These are phyloP conservation scores for Ochlodes sylvanus DNA, from an alignment of 2,888 invertebrate species.

Conservation along the genomic window DNA sequence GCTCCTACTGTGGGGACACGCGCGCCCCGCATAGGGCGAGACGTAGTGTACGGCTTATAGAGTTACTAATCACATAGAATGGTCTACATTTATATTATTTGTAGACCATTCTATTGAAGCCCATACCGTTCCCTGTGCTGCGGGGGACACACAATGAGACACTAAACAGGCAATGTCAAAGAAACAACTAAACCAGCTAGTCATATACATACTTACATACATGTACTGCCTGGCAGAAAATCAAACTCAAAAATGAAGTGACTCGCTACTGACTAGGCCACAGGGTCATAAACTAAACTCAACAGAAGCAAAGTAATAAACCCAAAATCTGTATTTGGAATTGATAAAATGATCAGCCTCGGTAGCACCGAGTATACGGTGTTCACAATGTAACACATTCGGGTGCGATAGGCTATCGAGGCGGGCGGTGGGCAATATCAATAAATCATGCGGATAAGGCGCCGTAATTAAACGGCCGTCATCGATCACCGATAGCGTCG, in stretches of 20 bases:
- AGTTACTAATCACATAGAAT: not conserved
- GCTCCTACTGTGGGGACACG: not conserved
- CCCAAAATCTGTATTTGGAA: slow-evolving; percentile 7
- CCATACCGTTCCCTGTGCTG: too few relatives aligned
- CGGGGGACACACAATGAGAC: too few relatives aligned
- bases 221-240: too few relatives aligned
- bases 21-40: slow-evolving; percentile 1
- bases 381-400: slow-evolving; percentile 29
- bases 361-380: slow-evolving; percentile 19
- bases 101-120: too few relatives aligned
- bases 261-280: too few relatives aligned
- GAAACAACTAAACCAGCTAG: too few relatives aligned
- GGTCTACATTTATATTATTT: too few relatives aligned
- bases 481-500: slow-evolving; percentile 66
- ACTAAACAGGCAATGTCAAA: too few relatives aligned
- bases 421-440: slow-evolving; percentile 66
- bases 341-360: not conserved
- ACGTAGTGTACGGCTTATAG: not conserved
- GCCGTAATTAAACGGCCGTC: slow-evolving; percentile 71
- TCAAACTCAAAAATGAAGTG: too few relatives aligned
- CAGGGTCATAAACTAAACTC: too few relatives aligned
- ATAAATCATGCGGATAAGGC: slow-evolving; percentile 78
- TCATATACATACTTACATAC: too few relatives aligned
- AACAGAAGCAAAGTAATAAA: not conserved
- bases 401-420: slow-evolving; percentile 45